Percentiles rank a stretch among this genome's conserved stretches.
These are phyloP conservation scores for Scaptomyza caliginosa DNA, from an alignment of 2,888 invertebrate genomes.

Conservation along the genomic window DNA sequence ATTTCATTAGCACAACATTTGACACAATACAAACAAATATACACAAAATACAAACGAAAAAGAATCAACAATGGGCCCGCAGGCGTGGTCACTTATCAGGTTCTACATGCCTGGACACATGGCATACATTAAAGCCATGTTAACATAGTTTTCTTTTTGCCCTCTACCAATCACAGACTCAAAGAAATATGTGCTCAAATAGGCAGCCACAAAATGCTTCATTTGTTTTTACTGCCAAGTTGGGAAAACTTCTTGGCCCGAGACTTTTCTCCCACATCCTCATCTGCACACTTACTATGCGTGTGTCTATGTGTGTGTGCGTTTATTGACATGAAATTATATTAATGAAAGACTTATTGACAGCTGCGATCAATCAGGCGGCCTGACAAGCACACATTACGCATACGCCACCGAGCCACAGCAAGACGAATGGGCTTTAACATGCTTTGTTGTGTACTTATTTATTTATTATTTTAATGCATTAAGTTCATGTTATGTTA, in stretches of 20 bases:
- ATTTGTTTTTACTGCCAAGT: conserved; percentile 72
- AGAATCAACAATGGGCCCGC: conserved; percentile 63
- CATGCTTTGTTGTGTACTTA: conserved; percentile 26
- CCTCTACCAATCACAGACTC: conserved; percentile 31
- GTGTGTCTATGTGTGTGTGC: conserved; percentile 17
- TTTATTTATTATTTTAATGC: conserved; percentile 54
- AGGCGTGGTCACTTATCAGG: conserved; percentile 73
- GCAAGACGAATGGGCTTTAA: conserved; percentile 38
- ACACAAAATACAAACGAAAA: conserved; percentile 29
- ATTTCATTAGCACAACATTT: conserved; percentile 80
- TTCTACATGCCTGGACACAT: conserved; percentile 53
- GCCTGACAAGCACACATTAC: conserved; percentile 55
- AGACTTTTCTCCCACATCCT: neutral
- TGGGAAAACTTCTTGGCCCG: conserved; percentile 40
- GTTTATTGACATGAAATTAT: conserved; percentile 73
- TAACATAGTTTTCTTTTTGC: conserved; percentile 61
- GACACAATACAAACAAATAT: conserved; percentile 64
- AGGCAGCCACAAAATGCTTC: conserved; percentile 65
- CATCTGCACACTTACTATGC: neutral
- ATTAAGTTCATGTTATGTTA: conserved; percentile 49
- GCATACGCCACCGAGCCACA: conserved; percentile 30
- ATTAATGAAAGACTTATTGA: conserved; percentile 81
- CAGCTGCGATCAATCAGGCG: conserved; percentile 81
- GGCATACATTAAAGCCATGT: conserved; percentile 67
- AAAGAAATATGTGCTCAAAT: conserved; percentile 32